phyloP scores from a whole-genome alignment of 2,888 invertebrate species.

The Drosophila neonasuta region DNA sequence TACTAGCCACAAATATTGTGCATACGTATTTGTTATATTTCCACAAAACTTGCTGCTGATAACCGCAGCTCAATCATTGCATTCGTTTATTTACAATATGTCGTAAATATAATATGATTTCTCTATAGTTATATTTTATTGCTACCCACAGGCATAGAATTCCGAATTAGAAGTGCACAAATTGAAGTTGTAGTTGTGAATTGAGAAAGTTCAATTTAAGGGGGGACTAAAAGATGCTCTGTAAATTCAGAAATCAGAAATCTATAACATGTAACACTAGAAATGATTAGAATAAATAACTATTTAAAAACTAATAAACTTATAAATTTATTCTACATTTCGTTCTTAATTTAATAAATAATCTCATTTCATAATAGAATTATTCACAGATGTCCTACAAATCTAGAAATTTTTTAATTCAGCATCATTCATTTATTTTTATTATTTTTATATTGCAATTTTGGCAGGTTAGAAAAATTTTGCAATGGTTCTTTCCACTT shows the following conservation, averaged over 20 bases:
- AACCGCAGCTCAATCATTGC: slow-evolving; percentile 31
- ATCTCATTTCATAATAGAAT: no score
- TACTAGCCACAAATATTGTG: slow-evolving; percentile 13
- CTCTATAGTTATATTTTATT: slow-evolving; percentile 29
- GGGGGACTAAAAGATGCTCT: not conserved
- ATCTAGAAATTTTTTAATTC: no score
- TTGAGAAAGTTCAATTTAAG: not conserved
- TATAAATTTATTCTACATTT: no score
- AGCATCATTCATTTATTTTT: no score
- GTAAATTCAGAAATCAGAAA: not conserved
- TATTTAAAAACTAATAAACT: no score
- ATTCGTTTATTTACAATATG: slow-evolving; percentile 38
- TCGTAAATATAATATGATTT: slow-evolving; percentile 53
- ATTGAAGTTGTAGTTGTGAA: slow-evolving; percentile 7
- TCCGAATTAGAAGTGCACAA: slow-evolving; percentile 20
- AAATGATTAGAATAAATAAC: no score
- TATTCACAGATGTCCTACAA: no score
- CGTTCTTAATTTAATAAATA: no score
- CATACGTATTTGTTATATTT: slow-evolving; percentile 38
- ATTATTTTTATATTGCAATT: no score
- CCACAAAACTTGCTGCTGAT: slow-evolving; percentile 57
- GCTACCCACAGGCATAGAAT: slow-evolving; percentile 21
- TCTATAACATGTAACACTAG: no score
- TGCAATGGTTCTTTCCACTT: no score
- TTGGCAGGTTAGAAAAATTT: no score